These are phyloP conservation scores for Drosophila ironensis DNA, from an alignment of 1,140 invertebrate genomes.

Conservation along the genomic window DNA sequence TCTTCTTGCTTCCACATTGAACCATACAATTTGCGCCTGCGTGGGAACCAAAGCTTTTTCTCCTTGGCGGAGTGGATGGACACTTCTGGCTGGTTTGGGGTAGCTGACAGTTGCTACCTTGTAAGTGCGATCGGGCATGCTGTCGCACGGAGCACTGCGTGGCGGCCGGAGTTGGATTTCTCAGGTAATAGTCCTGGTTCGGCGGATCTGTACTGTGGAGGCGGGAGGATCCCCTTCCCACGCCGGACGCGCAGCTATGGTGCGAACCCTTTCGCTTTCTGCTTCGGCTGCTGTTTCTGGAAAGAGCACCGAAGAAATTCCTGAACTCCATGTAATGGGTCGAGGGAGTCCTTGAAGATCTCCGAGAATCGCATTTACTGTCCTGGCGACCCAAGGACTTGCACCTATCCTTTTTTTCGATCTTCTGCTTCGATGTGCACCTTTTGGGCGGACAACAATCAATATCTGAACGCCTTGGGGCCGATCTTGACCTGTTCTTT, in stretches of 20 bases:
- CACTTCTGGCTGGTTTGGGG: no score
- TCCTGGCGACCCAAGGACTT: no score
- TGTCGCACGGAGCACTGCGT: neutral
- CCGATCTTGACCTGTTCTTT: neutral
- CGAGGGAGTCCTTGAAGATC: neutral
- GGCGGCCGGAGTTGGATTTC: neutral
- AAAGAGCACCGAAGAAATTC: neutral
- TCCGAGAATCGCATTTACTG: neutral
- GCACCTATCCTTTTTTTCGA: no score
- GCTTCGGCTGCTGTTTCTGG: neutral
- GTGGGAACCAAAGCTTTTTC: no score
- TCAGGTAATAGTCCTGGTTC: neutral
- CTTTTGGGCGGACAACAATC: neutral
- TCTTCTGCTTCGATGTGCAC: no score
- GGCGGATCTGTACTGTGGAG: neutral
- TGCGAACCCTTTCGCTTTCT: neutral
- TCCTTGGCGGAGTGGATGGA: neutral
- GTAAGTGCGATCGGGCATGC: neutral
- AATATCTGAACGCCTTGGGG: no score
- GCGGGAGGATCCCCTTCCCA: no score
- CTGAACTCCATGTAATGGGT: conserved; percentile 17
- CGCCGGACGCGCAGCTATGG: neutral
- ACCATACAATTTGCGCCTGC: no score
- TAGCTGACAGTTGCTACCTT: no score
- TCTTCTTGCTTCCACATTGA: no score